A percentile compares a stretch with the other conserved stretches of the same genome.
Evolutionary conservation across 1,140 invertebrate species (phyloP).

Genomic region (Cotesia vestalis): DNA sequence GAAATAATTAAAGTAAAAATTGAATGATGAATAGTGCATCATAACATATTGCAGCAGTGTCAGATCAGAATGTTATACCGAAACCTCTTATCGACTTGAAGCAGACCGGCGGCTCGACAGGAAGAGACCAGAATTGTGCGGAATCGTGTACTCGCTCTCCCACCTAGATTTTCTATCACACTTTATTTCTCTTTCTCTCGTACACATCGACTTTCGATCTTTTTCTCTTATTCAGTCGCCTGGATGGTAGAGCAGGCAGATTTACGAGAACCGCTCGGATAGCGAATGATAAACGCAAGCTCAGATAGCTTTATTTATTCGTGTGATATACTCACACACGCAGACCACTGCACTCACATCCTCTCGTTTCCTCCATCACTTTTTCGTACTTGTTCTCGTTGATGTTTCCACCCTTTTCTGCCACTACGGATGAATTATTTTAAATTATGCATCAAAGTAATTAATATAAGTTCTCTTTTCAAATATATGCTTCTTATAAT

Average conservation of each 20-base stretch:
- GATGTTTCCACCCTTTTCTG: not conserved
- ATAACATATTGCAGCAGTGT: conserved; percentile 57
- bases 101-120: conserved; percentile 51
- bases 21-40: conserved; percentile 1
- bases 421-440: conserved; percentile 23
- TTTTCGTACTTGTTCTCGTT: conserved; percentile 6
- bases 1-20: not conserved
- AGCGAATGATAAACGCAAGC: conserved; percentile 65
- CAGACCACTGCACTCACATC: conserved; percentile 34
- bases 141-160: not conserved
- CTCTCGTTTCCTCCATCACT: conserved; percentile 30
- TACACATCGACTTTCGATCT: no score
- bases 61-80: not conserved
- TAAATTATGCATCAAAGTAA: no score
- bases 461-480: no score
- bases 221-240: conserved; percentile 24
- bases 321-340: conserved; percentile 47
- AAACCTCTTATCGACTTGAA: conserved; percentile 61
- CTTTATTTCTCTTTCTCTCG: conserved; percentile 9
- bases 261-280: conserved; percentile 65
- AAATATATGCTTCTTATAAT: no score
- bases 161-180: not conserved
- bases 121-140: conserved; percentile 26
- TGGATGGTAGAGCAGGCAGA: conserved; percentile 59
- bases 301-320: conserved; percentile 68